Base-by-base conservation (phyloP, 2,888 invertebrate species). In the Mimachlamys varia region DNA sequence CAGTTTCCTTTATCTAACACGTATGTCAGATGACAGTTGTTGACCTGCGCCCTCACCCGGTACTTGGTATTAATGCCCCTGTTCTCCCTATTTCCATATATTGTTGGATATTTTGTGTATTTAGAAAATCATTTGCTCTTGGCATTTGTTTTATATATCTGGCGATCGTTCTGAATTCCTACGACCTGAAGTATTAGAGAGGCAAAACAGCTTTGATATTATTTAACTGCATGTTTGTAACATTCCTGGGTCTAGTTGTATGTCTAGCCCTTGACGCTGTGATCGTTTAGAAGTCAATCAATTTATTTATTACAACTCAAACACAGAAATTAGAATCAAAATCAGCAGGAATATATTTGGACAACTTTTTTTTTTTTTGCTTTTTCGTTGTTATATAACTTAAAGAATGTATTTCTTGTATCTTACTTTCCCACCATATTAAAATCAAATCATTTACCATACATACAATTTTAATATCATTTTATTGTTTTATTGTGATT, bases 151-250 rank as follows among this genome's bases (percentile, higher is more conserved):
- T 10, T 27, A 76, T 76, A 76, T 33, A 33, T 76, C 12, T 33
- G 12, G 7, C 76, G 76, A 76, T 76, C 76, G 76, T 76, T 76
- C 76, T 76, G 76, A 76, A 76, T 76, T 76, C 76, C 76, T 76
- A 15, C 13, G 76, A 76, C 33, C 13, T 76, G 76, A 76, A 76
- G 76, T 76, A 76, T 76, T 76, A 76, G 33, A 76, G 76, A 76
- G 76, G 76, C 58, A 22, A 53, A 53, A 53, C 53, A 53, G 53
- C 62, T 62, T 62, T 62, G 62, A 62, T 76, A 27, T 53, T 17
- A 19, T 53, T 33, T 76, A 76, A 27, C 76, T 33, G 76, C 33
- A 10, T 76, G 12, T 76, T 76, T 76, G 76, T 76, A 13, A 76
- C 76, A 76, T 76, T 76, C 76, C 76, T 76, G 76, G 76, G 76